phyloP scores from a whole-genome alignment of 2,888 invertebrate genomes.

The Leptopterna dolabrata region DNA sequence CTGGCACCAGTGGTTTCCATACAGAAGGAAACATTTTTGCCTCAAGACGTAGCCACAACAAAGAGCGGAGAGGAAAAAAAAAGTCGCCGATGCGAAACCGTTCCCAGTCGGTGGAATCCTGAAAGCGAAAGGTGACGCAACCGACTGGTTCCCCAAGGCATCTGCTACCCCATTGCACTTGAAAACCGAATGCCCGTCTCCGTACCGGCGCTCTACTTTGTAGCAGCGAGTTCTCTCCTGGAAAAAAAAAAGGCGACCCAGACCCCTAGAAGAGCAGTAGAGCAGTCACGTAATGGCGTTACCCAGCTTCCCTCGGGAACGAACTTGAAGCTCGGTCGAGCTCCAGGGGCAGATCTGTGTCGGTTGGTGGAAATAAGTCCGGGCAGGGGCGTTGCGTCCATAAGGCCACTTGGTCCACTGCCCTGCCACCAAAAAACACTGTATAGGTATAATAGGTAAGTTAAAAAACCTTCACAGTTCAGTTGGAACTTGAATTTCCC shows the following conservation, averaged over 20 bases:
- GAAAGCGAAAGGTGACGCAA: constrained; percentile 7
- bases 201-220: neutral
- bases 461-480: no score
- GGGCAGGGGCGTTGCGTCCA: no score
- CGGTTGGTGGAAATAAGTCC: no score
- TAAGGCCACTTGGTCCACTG: no score
- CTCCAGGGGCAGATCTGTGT: neutral
- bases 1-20: no score
- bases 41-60: neutral
- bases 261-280: neutral
- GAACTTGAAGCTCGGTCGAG: neutral
- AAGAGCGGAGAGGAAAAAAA: neutral
- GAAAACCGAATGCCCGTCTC: neutral
- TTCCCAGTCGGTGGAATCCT: neutral
- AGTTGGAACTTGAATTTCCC: no score
- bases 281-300: neutral
- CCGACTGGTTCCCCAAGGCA: constrained; percentile 3
- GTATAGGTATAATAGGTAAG: no score
- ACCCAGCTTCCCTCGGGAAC: neutral
- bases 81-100: neutral
- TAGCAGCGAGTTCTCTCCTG: neutral
- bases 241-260: neutral
- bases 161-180: constrained; percentile 7
- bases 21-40: no score
- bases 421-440: no score